Evolutionary conservation across 1,140 invertebrate species (phyloP).

Genomic region (Hesperophylax magnus): DNA sequence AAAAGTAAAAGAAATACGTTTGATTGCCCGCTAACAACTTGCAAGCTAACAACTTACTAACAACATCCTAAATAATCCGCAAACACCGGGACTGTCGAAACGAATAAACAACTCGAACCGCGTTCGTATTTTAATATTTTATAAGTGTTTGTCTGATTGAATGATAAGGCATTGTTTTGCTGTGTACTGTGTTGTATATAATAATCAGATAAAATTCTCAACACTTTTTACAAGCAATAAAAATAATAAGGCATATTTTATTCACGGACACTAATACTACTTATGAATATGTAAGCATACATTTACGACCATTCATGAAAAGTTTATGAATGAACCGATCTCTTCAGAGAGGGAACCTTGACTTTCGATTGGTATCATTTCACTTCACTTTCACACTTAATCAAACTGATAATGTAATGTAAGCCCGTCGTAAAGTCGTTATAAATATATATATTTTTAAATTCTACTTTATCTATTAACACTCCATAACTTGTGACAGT

Average conservation of each 20-base stretch:
- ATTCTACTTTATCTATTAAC: no score
- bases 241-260: background rate
- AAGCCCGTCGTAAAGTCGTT: no score
- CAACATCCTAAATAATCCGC: no score
- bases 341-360: background rate
- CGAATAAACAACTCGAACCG: no score
- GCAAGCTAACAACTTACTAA: no score
- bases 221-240: slow-evolving; percentile 6
- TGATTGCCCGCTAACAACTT: no score
- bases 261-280: background rate
- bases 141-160: background rate
- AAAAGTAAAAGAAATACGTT: no score
- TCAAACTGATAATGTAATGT: no score
- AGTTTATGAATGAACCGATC: background rate
- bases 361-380: background rate
- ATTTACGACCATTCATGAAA: slow-evolving; percentile 3
- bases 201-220: slow-evolving; percentile 1
- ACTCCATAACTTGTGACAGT: no score
- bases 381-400: background rate
- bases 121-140: no score
- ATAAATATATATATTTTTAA: no score
- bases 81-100: no score
- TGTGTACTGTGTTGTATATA: background rate
- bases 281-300: background rate
- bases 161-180: background rate